Evolutionary conservation across 2,888 invertebrate species (phyloP), one percentile per base, ranked within the genome.

Genomic region (Melieria crassipennis): DNA sequence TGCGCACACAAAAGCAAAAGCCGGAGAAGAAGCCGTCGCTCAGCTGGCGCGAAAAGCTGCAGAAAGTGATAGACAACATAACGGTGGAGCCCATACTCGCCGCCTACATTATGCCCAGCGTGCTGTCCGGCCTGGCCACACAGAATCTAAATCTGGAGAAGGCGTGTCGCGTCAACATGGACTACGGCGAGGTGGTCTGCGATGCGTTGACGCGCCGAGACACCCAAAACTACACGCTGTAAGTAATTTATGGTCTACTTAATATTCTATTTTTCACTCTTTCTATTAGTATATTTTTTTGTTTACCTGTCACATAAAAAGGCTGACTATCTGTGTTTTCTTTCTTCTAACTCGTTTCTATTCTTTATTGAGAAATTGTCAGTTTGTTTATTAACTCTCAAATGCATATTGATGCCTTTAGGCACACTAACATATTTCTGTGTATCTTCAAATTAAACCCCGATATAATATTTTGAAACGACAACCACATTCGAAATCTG

Each of bases 91-190:
- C 92, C 2, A 89, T 91, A 73, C 80, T 92, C 63, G 89, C 90
- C 3, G 90, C 89, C 70, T 91, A 90, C 78, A 89, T 91, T 0
- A 87, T 92, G 75, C 91, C 92, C 3, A 91, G 91, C 69, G 91
- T 91, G 5, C 83, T 91, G 11, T 92, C 94, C 3, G 91, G 92
- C 61, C 83, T 95, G 76, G 94, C 94, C 30, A 94, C 94, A 57
- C 95, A 95, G 86, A 95, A 95, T 85, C 87, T 95, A 65, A 94
- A 94, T 84, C 88, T 95, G 81, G 95, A 95, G 85, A 95, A 95
- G 86, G 95, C 95, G 0, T 95, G 95, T 83, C 88, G 94, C 75
- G 94, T 95, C 1, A 95, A 95, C 85, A 88, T 95, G 79, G 89
- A 87, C 7, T 94, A 92, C 79, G 89, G 92, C 0, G 90, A 91